Conservation (phyloP, 2,888 invertebrate species). For the Limenitis camilla region DNA sequence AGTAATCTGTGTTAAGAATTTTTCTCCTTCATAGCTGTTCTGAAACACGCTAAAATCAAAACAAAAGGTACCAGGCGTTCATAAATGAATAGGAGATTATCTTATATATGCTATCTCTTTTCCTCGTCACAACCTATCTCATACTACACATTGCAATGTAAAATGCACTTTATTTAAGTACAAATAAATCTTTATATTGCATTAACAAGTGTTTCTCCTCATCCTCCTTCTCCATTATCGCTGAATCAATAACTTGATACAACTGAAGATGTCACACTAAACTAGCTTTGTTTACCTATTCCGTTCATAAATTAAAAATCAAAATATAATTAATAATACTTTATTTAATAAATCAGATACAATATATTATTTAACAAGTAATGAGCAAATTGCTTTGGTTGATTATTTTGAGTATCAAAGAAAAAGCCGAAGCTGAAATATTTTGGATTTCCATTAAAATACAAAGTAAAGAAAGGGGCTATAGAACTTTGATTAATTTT, state of each 20-base stretch:
- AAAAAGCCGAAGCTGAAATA: background rate
- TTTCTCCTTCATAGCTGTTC: slow-evolving; percentile 2
- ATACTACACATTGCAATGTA: background rate
- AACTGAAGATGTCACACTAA: too few relatives aligned
- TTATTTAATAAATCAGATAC: background rate
- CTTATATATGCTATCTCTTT: background rate
- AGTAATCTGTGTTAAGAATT: too few relatives aligned
- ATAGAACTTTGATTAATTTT: background rate
- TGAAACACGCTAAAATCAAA: slow-evolving; percentile 26
- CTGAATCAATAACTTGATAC: too few relatives aligned
- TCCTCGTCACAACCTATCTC: background rate
- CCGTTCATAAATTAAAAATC: background rate
- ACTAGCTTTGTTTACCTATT: too few relatives aligned
- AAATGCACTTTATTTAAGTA: background rate
- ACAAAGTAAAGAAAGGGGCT: background rate
- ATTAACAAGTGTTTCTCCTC: too few relatives aligned
- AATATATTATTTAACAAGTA: slow-evolving; percentile 28
- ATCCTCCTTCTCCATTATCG: too few relatives aligned
- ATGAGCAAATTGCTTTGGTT: slow-evolving; percentile 59
- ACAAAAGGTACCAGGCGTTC: slow-evolving; percentile 2
- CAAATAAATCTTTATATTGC: too few relatives aligned
- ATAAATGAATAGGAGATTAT: background rate
- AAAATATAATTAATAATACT: background rate
- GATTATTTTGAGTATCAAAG: slow-evolving; percentile 15
- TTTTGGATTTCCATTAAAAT: background rate